A percentile compares a stretch with the other conserved stretches of the same genome.
Evolutionary conservation across 2,888 invertebrate species (phyloP).

Genomic region (Dryadula phaetusa): DNA sequence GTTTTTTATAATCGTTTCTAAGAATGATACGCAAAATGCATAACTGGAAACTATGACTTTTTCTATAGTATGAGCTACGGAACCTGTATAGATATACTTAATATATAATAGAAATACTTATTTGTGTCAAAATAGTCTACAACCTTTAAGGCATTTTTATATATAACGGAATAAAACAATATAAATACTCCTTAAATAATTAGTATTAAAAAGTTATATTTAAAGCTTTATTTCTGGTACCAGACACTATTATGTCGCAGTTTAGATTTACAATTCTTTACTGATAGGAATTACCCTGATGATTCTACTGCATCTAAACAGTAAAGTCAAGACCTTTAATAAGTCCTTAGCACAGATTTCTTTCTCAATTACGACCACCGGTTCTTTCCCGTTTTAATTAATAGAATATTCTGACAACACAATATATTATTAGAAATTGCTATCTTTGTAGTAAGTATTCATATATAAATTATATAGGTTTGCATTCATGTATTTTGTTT

Average conservation of each 20-base stretch:
- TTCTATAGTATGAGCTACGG: neutral
- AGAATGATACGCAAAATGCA: no score
- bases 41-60: no score
- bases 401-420: neutral
- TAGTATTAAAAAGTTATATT: no score
- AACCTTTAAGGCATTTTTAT: no score
- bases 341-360: slow-evolving; percentile 23
- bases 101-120: no score
- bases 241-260: neutral
- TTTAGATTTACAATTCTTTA: neutral
- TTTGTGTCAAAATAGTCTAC: no score
- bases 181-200: no score
- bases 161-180: no score
- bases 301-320: neutral
- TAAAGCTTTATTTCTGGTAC: neutral
- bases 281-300: neutral
- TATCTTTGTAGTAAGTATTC: neutral
- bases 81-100: no score
- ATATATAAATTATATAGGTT: no score
- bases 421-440: neutral
- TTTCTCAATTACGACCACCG: neutral
- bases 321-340: slow-evolving; percentile 1
- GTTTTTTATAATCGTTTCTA: no score
- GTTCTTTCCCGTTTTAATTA: slow-evolving; percentile 20
- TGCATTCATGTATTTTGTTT: no score